These are phyloP conservation scores for Lasioglossum morio DNA, from an alignment of 2,888 invertebrate genomes.

Conservation along the genomic window DNA sequence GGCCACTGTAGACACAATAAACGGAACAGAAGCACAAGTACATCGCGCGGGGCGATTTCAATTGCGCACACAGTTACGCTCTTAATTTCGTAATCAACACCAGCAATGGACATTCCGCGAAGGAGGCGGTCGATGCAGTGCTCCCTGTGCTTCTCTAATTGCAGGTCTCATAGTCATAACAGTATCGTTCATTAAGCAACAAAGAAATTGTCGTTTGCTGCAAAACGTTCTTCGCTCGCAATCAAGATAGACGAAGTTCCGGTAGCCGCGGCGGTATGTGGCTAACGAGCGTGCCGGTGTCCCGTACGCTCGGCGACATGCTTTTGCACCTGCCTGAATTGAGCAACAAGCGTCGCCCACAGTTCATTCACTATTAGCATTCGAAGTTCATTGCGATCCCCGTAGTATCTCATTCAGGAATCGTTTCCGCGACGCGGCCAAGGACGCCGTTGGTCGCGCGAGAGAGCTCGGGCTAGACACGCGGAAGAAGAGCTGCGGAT, in stretches of 20 bases:
- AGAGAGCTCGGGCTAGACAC: neutral
- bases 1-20: neutral
- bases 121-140: neutral
- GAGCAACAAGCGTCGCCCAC: constrained; percentile 62
- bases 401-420: constrained; percentile 28
- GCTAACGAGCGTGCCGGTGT: constrained; percentile 36
- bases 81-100: constrained; percentile 13
- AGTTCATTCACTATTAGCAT: constrained; percentile 52
- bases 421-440: constrained; percentile 39
- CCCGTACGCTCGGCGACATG: constrained; percentile 22
- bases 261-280: constrained; percentile 8
- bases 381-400: constrained; percentile 52
- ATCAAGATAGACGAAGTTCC: constrained; percentile 47
- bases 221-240: neutral
- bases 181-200: constrained; percentile 18
- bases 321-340: constrained; percentile 56
- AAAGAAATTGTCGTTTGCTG: constrained; percentile 17
- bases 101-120: neutral
- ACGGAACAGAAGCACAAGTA: neutral
- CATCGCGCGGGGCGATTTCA: neutral
- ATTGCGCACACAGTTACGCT: neutral
- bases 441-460: constrained; percentile 22
- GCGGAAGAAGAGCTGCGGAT: constrained; percentile 42
- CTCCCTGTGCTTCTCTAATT: neutral
- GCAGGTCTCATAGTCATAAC: constrained; percentile 11